Conservation (phyloP, 92 coral and sea anemone genomes). For the Phenganax stokvisi region DNA sequence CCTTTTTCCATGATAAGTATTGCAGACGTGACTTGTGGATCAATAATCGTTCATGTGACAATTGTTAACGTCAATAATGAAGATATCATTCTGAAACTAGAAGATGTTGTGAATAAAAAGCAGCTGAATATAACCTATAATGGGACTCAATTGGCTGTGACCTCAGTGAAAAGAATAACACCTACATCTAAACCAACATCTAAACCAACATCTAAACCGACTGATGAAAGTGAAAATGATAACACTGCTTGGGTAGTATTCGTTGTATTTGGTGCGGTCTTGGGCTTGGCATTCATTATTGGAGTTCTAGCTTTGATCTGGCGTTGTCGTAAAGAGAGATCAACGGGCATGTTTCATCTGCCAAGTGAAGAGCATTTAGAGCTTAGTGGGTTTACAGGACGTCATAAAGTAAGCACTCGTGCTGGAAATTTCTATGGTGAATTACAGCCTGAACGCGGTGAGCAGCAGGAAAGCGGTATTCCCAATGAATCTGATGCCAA, state of each 20-base stretch:
- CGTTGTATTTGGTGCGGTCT: slow-evolving; percentile 66
- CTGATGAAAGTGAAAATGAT: slow-evolving; percentile 26
- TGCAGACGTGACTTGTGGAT: slow-evolving; percentile 54
- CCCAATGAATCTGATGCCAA: slow-evolving; percentile 10
- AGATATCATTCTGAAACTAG: slow-evolving; percentile 43
- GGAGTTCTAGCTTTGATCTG: slow-evolving; percentile 58
- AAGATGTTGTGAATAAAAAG: slow-evolving; percentile 42
- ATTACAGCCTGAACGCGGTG: not conserved
- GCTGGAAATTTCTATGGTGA: slow-evolving; percentile 78
- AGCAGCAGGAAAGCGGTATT: not conserved
- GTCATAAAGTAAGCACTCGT: slow-evolving; percentile 53
- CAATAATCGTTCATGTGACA: slow-evolving; percentile 60
- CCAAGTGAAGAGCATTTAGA: slow-evolving; percentile 56
- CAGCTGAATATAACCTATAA: slow-evolving; percentile 37
- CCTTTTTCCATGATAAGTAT: slow-evolving; percentile 33
- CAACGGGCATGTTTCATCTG: slow-evolving; percentile 55
- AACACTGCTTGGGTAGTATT: slow-evolving; percentile 64
- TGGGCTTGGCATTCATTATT: slow-evolving; percentile 68
- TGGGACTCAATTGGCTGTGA: slow-evolving; percentile 47
- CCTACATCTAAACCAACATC: slow-evolving; percentile 9
- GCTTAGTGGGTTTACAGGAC: slow-evolving; percentile 60
- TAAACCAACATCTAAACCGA: not conserved
- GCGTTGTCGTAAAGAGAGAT: slow-evolving; percentile 69
- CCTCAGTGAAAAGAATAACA: slow-evolving; percentile 42
- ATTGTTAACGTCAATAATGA: slow-evolving; percentile 48